Evolutionary conservation across 2,888 invertebrate genomes (phyloP).

Genomic region (Ferdinandea cuprea): DNA sequence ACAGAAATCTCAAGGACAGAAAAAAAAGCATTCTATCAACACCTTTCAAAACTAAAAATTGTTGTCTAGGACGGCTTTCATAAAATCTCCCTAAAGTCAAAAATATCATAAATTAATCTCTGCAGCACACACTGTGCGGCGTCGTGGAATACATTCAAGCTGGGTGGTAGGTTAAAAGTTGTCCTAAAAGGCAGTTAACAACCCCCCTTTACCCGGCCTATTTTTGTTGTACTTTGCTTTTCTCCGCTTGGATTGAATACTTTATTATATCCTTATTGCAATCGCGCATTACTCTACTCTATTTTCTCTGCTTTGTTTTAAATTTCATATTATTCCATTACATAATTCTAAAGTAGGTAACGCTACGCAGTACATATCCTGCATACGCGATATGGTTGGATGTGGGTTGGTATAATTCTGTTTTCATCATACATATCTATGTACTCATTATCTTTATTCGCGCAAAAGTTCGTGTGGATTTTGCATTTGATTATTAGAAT

Average conservation of each 20-base stretch:
- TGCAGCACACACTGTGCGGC: too few species aligned
- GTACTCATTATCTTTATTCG: constrained; percentile 18
- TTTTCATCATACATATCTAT: constrained; percentile 33
- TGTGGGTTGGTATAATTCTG: constrained; percentile 8
- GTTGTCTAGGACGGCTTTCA: too few species aligned
- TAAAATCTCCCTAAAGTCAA: too few species aligned
- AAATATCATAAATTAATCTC: too few species aligned
- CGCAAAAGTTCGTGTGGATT: constrained; percentile 19
- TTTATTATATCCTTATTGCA: not conserved
- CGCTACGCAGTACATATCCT: too few species aligned
- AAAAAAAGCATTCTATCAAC: too few species aligned
- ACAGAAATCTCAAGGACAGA: too few species aligned
- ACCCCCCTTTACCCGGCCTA: not conserved
- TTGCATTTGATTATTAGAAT: constrained; percentile 21
- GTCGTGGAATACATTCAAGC: too few species aligned
- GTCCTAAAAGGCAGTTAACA: constrained; percentile 18
- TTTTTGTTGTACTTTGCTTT: not conserved
- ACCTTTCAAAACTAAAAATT: too few species aligned
- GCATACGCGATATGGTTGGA: too few species aligned
- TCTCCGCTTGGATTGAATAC: not conserved
- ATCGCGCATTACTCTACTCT: not conserved
- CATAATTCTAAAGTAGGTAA: not conserved
- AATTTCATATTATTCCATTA: constrained; percentile 36
- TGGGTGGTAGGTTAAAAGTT: constrained; percentile 10
- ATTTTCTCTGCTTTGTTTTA: constrained; percentile 6